Conservation (phyloP, 2,797 vertebrate genomes). For the Pantherophis vulpinus region DNA sequence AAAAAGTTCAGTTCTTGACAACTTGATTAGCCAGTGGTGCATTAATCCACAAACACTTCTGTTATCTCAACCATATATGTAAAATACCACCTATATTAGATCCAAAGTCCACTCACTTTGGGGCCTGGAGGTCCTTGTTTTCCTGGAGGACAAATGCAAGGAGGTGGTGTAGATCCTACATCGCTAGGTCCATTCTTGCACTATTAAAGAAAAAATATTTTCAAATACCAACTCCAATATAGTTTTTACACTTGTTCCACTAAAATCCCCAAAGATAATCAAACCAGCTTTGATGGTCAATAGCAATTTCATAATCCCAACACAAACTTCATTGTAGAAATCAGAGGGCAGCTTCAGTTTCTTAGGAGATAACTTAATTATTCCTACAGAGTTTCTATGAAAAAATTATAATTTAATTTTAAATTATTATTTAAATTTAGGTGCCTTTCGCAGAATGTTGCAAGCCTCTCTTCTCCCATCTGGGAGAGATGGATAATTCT, state of each 20-base stretch:
- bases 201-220: conserved; percentile 69
- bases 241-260: not conserved
- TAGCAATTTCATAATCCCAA: not conserved
- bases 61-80: not conserved
- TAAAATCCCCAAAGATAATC: not conserved
- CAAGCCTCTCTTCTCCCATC: not conserved
- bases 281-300: not conserved
- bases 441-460: not conserved
- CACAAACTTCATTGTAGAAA: not conserved
- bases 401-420: not conserved
- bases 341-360: not conserved
- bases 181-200: conserved; percentile 87
- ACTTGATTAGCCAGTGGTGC: not conserved
- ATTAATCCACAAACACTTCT: not conserved
- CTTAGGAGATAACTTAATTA: not conserved
- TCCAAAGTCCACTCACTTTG: conserved; percentile 76
- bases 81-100: not conserved
- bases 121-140: conserved; percentile 82
- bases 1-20: not conserved
- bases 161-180: conserved; percentile 81
- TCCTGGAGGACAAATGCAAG: conserved; percentile 89
- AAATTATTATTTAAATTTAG: not conserved
- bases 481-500: not conserved
- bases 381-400: not conserved
- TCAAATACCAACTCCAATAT: not conserved